Evolutionary conservation across 2,113 vertebrate genomes (phyloP).

Genomic region (Pithys albifrons): DNA sequence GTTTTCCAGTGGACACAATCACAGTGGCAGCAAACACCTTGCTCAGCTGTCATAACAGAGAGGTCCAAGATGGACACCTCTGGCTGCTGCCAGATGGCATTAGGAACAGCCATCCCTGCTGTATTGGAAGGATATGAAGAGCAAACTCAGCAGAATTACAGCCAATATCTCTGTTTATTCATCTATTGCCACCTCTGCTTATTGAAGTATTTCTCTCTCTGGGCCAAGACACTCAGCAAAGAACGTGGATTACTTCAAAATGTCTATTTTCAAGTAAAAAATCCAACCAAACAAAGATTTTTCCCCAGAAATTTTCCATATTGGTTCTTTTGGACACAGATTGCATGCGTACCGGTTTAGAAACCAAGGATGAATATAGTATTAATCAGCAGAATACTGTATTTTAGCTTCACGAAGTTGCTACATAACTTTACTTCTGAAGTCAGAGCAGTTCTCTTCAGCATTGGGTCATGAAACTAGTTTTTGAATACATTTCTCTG

Average conservation of each 20-base stretch:
- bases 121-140: not conserved
- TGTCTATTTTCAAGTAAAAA: not conserved
- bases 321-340: not conserved
- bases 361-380: not conserved
- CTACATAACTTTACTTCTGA: not conserved
- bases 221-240: not conserved
- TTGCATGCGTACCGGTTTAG: not conserved
- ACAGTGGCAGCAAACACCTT: not conserved
- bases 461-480: not conserved
- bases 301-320: not conserved
- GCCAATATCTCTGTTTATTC: not conserved
- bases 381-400: not conserved
- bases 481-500: not conserved
- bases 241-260: not conserved
- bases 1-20: not conserved
- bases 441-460: not conserved
- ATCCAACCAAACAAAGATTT: not conserved
- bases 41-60: not conserved
- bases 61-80: not conserved
- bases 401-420: not conserved
- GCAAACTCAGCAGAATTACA: not conserved
- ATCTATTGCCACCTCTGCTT: not conserved
- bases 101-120: not conserved
- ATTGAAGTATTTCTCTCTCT: not conserved
- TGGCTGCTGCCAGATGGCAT: too few species aligned